phyloP scores from a whole-genome alignment of 1,140 invertebrate genomes.

The Ips nitidus region DNA sequence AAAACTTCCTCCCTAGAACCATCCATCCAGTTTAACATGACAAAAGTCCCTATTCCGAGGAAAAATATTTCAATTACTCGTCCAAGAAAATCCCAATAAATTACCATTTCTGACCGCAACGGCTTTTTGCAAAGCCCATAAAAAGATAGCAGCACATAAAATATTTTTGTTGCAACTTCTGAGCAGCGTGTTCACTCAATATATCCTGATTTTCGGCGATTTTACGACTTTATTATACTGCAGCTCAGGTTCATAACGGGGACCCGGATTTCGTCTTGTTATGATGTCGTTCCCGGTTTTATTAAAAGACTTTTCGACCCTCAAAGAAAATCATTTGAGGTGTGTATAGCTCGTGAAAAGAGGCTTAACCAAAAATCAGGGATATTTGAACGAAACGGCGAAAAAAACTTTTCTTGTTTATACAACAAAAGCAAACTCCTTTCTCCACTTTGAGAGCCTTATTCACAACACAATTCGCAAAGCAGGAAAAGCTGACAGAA shows the following conservation, averaged over 20 bases:
- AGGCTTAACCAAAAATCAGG: neutral
- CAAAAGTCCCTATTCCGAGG: slow-evolving; percentile 44
- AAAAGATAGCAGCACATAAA: slow-evolving; percentile 50
- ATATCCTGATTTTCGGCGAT: slow-evolving; percentile 52
- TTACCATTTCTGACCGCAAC: slow-evolving; percentile 48
- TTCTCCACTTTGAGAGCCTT: slow-evolving; percentile 18
- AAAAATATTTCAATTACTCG: slow-evolving; percentile 51
- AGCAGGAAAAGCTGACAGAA: slow-evolving; percentile 33
- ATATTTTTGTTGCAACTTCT: slow-evolving; percentile 49
- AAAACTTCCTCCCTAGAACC: slow-evolving; percentile 28
- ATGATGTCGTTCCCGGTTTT: slow-evolving; percentile 28
- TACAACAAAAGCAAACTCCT: slow-evolving; percentile 10
- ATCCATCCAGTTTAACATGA: slow-evolving; percentile 51
- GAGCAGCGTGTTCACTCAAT: slow-evolving; percentile 48
- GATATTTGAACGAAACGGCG: neutral
- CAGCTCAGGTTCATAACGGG: slow-evolving; percentile 49
- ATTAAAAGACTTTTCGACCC: slow-evolving; percentile 25
- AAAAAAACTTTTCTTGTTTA: slow-evolving; percentile 8
- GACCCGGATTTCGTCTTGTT: slow-evolving; percentile 36
- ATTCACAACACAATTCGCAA: slow-evolving; percentile 23
- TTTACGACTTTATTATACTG: slow-evolving; percentile 53
- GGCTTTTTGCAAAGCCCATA: slow-evolving; percentile 41
- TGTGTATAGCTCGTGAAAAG: neutral
- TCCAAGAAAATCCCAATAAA: slow-evolving; percentile 43
- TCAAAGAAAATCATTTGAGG: neutral